A percentile compares a stretch with the other conserved stretches of the same genome.
These are phyloP conservation scores for Pachypeltis micranthus DNA, from an alignment of 1,140 invertebrate species.

Conservation along the genomic window DNA sequence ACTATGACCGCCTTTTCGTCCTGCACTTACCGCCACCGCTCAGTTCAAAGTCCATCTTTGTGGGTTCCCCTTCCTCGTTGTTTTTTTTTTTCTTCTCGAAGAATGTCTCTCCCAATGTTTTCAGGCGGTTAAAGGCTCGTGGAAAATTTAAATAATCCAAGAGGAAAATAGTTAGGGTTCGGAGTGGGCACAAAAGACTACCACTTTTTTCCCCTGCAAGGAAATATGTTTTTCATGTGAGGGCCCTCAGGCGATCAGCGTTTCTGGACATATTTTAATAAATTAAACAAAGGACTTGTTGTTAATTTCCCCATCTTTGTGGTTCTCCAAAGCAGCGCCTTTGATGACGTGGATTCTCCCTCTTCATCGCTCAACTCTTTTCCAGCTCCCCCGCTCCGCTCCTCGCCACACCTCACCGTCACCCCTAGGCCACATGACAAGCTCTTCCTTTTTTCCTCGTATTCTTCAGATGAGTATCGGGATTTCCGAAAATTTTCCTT, in stretches of 20 bases:
- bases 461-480: conserved; percentile 13
- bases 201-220: background rate
- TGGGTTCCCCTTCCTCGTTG: too few relatives aligned
- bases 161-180: conserved; percentile 9
- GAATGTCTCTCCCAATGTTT: conserved; percentile 2
- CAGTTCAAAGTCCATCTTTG: too few relatives aligned
- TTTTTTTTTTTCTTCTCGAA: background rate
- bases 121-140: background rate
- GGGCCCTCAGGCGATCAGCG: conserved; percentile 7
- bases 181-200: conserved; percentile 11
- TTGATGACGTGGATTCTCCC: conserved; percentile 4
- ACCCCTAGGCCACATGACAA: too few relatives aligned
- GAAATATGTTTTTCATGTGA: conserved; percentile 17
- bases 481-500: conserved; percentile 11
- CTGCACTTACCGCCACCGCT: too few relatives aligned
- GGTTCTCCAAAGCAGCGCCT: conserved; percentile 9
- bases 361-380: too few relatives aligned
- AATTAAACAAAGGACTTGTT: conserved; percentile 13
- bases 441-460: background rate
- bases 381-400: conserved; percentile 2
- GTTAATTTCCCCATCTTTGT: conserved; percentile 13
- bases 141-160: conserved; percentile 13
- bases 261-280: conserved; percentile 15
- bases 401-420: conserved; percentile 3
- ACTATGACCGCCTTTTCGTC: too few relatives aligned